A percentile compares a stretch with the other conserved stretches of the same genome.
Evolutionary conservation across 2,113 vertebrate genomes (phyloP).

Genomic region (Podilymbus podiceps): DNA sequence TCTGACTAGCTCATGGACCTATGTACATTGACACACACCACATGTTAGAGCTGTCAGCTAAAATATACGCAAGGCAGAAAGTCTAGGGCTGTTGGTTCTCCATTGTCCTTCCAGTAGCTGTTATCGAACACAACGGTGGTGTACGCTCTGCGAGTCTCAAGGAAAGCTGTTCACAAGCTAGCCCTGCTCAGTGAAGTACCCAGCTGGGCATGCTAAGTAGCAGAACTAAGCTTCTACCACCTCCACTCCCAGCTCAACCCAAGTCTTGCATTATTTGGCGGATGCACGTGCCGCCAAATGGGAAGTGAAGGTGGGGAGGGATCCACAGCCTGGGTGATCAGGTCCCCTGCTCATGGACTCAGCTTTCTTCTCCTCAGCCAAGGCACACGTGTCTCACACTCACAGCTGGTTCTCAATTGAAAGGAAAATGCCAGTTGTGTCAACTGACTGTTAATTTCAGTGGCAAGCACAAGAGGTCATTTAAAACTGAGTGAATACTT

Average conservation of each 20-base stretch:
- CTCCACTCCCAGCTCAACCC: background rate
- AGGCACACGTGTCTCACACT: background rate
- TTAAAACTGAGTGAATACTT: constrained; percentile 32
- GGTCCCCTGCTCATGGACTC: background rate
- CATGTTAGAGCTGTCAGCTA: background rate
- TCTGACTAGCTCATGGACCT: background rate
- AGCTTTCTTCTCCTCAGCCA: background rate
- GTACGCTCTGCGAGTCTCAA: background rate
- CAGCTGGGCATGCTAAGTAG: background rate
- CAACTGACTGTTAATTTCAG: background rate
- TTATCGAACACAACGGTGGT: fast-evolving
- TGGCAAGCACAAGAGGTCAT: background rate
- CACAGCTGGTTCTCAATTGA: background rate
- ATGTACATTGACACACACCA: background rate
- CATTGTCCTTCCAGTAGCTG: fast-evolving
- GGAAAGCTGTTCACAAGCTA: background rate
- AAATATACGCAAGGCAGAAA: background rate
- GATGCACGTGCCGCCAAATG: background rate
- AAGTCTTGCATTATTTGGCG: background rate
- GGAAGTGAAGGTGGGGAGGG: background rate
- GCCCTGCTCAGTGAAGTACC: background rate
- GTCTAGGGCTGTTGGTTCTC: background rate
- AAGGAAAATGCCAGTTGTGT: constrained; percentile 24
- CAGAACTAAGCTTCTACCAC: background rate
- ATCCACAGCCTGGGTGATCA: background rate